Evolutionary conservation across 2,113 vertebrate species (phyloP), one percentile per base, ranked within the genome.

Genomic region (Laticauda laticaudata): DNA sequence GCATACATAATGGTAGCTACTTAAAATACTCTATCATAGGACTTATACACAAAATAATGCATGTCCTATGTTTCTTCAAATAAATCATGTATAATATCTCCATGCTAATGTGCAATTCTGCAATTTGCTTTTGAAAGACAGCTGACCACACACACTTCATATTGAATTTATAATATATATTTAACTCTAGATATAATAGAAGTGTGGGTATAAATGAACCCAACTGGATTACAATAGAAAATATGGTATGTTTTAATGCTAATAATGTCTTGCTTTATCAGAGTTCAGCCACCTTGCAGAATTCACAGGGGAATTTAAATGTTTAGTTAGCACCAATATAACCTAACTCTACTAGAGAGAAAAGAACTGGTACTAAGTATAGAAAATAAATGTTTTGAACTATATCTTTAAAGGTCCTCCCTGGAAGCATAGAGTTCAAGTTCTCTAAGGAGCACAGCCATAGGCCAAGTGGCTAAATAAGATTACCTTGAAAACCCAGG

Each of bases 41-140:
- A n/a, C 23, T 20, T 90, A 93, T 92, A 89, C 43, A 91, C 18
- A 55, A 14, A 87, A 54, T 18, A 23, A 0, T 53, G 51, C 92
- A 87, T 92, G 69, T 64, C 92, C 54, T 86, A 26, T 92, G 86
- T 94, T 86, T 91, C 90, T 64, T 90, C 93, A 85, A 93, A 5
- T 88, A 93, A 20, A 8, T 4, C 75, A 59, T 1, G 81, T 93
- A 24, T 4, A 4, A 3, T 69, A 18, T 92, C 93, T 29, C 23
- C 51, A 91, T 75, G 93, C 45, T 89, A 55, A 2, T 89, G 24
- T 3, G 45, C 24, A 34, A 18, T 92, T 45, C 89, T 89, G 39
- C 43, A 39, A 23, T 12, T 75, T 88, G n/a, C n/a, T 24, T 55
- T 24, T 88, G 39, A 55, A 69, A 53, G 86, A 39, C 29, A 61